Evolutionary conservation across 2,888 invertebrate species (phyloP).

Genomic region (Cheilosia scutellata): DNA sequence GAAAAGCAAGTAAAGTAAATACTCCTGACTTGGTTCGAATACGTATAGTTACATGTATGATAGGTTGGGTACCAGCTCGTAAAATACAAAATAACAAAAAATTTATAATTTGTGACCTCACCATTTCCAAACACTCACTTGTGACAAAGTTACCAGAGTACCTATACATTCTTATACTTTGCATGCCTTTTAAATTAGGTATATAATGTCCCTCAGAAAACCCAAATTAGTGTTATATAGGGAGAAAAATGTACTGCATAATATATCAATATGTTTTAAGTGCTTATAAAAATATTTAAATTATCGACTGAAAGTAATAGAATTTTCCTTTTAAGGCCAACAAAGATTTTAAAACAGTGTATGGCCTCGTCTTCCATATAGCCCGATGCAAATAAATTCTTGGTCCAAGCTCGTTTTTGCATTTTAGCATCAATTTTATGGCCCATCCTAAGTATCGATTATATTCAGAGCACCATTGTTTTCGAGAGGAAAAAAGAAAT

Average conservation of each 20-base stretch:
- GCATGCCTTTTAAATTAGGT: too few relatives aligned
- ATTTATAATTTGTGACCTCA: too few relatives aligned
- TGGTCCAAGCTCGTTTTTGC: conserved; percentile 24
- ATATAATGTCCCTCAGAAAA: not conserved
- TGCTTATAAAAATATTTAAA: conserved; percentile 46
- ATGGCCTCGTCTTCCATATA: not conserved
- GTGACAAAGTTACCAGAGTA: too few relatives aligned
- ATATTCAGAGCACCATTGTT: conserved; percentile 54
- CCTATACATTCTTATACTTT: too few relatives aligned
- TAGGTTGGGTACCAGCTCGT: too few relatives aligned
- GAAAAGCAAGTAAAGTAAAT: too few relatives aligned
- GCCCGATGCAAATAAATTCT: conserved; percentile 11
- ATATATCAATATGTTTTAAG: not conserved
- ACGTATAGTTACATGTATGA: too few relatives aligned
- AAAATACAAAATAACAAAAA: too few relatives aligned
- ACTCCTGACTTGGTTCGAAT: too few relatives aligned
- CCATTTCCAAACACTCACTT: too few relatives aligned
- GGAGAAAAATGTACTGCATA: conserved; percentile 26
- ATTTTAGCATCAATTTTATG: conserved; percentile 56
- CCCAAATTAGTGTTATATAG: not conserved
- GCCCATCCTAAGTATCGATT: conserved; percentile 61
- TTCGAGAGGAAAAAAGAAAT: conserved; percentile 29
- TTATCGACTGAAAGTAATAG: conserved; percentile 52
- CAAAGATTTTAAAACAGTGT: conserved; percentile 42
- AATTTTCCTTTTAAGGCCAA: conserved; percentile 33